Base-by-base conservation (phyloP, 92 coral and sea anemone species). In the Anthopleura xanthogrammica region DNA sequence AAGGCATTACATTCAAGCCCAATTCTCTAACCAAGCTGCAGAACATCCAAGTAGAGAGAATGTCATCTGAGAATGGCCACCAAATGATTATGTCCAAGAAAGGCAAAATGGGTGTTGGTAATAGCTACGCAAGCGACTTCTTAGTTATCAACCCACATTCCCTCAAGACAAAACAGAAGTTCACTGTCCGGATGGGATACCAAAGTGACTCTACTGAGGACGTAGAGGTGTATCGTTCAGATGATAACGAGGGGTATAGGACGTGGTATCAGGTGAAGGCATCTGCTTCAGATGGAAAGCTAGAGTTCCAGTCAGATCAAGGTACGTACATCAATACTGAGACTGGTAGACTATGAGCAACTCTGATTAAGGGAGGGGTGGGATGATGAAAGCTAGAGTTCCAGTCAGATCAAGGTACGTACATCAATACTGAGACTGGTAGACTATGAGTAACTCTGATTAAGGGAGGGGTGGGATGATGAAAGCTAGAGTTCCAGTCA, bases 91-190 rank as follows among this genome's bases (percentile, higher is more conserved):
- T 92, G 41, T 83, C 84, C 17, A 89, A 85, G 84, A 98, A 94
- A 16, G 99, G 94, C 42, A 89, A 89, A 62, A 91, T 96, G 87
- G 95, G 93, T 55, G 96, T 96, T 3, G 99, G 99, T n/a, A 87
- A 85, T 58, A 91, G 87, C 55, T 96, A 96, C 58, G 99, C 99
- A 17, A 96, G 99, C 48, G 90, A 92, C 80, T 94, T 94, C 86
- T 23, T 96, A 52, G 76, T 87, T 1, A 78, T 96, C n/a, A 88
- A 87, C 46, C 99, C 99, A n/a, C 98, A 96, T 75, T 79, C 89
- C 16, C 78, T 94, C 70, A 65, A 83, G 64, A 92, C 98, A 17
- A 87, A 79, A 29, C 80, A 90, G 76, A 92, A 85, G 76, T 92
- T 96, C 72, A 64, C 78, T 0, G 94, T 96, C 58, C 86, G 85